Evolutionary conservation across 2,113 vertebrate genomes (phyloP), one percentile per base, ranked within the genome.

Genomic region (Papio anubis): DNA sequence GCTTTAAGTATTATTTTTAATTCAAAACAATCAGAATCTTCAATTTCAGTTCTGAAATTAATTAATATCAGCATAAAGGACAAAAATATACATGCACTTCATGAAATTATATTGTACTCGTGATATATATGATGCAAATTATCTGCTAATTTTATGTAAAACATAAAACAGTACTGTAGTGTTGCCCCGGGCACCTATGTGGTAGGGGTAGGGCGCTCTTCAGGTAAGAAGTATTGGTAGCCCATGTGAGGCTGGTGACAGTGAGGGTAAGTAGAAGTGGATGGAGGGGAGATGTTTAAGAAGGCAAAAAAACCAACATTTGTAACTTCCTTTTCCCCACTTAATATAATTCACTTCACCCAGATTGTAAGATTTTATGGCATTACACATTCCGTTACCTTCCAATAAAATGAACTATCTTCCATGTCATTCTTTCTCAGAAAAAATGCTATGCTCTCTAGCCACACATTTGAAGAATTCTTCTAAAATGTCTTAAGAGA

Each of bases 1-100:
- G 25, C 79, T 93, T 40, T 27, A 64, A 48, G 20, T 86, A 70
- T 88, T 64, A 70, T 79, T 64, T 57, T 82, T 61, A 23, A 50
- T 55, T 13, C 18, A 45, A 78, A 81, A 61, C 13, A 61, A 87
- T 83, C 45, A 70, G 55, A 75, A 38, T 25, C 35, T 87, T 91
- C n/a, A 75, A 87, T 18, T 68, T 70, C 85, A 72, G 27, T 66
- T 93, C 55, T 52, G 38, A 93, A 78, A 86, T 84, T 86, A 91
- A 85, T n/a, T 91, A 59, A 73, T 57, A 9, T 73, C 50, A 94
- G 6, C 5, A 66, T 81, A 38, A 82, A 82, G 13, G 32, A 50
- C 55, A 40, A 93, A 97, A n/a, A 55, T 76, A 11, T 82, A 90
- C 13, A 59, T 75, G 43, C 5, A 43, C 18, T 83, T 81, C 43